Evolutionary conservation across 2,888 invertebrate species (phyloP).

Genomic region (Dryadula phaetusa): DNA sequence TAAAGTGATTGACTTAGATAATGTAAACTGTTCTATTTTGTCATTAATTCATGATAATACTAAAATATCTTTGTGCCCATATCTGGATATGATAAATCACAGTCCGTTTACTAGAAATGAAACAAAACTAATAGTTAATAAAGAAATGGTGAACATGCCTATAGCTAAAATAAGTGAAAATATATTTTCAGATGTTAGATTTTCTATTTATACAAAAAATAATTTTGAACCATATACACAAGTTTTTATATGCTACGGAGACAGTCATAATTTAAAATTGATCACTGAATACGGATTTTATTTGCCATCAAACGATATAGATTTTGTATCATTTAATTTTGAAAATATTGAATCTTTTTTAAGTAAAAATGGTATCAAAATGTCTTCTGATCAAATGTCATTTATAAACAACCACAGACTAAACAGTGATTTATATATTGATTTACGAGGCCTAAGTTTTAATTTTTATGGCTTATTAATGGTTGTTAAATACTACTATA

Average conservation of each 20-base stretch:
- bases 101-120: slow-evolving; percentile 85
- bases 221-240: slow-evolving; percentile 87
- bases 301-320: slow-evolving; percentile 87
- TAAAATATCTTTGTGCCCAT: slow-evolving; percentile 92
- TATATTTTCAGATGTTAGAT: slow-evolving; percentile 70
- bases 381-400: slow-evolving; percentile 84
- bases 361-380: slow-evolving; percentile 58
- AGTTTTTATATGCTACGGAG: slow-evolving; percentile 95
- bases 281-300: slow-evolving; percentile 95
- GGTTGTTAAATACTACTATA: slow-evolving; percentile 77
- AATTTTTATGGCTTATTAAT: slow-evolving; percentile 84
- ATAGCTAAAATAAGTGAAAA: slow-evolving; percentile 60
- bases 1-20: slow-evolving; percentile 71
- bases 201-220: slow-evolving; percentile 79
- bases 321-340: slow-evolving; percentile 86
- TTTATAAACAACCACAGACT: slow-evolving; percentile 87
- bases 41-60: slow-evolving; percentile 83
- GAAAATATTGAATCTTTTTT: slow-evolving; percentile 79
- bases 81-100: slow-evolving; percentile 96
- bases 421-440: slow-evolving; percentile 86
- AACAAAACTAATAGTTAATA: slow-evolving; percentile 69
- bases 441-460: slow-evolving; percentile 86
- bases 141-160: slow-evolving; percentile 61
- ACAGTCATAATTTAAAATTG: slow-evolving; percentile 91
- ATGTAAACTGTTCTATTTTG: slow-evolving; percentile 68